Percentiles rank a stretch among this genome's conserved stretches.
Evolutionary conservation across 2,888 invertebrate species (phyloP).

Genomic region (Teleiodes luculella): DNA sequence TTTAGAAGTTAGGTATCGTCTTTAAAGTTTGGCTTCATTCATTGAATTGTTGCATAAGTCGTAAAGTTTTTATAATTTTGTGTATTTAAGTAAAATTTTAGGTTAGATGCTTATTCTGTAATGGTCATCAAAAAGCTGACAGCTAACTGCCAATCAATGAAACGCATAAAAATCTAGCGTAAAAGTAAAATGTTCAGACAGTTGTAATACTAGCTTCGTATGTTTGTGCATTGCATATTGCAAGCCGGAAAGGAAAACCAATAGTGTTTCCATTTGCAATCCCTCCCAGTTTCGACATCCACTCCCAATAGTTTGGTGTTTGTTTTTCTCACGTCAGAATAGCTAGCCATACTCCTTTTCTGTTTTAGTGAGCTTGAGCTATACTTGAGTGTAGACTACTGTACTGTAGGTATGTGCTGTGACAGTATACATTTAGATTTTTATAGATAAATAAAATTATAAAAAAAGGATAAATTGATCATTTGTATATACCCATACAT

Average conservation of each 20-base stretch:
- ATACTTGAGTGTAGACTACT: background rate
- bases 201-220: background rate
- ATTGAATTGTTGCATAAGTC: no score
- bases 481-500: no score
- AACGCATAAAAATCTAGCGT: background rate
- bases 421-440: no score
- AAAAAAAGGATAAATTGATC: no score
- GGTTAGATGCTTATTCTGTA: no score
- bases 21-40: no score
- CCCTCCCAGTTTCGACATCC: slow-evolving; percentile 15
- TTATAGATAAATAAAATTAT: background rate
- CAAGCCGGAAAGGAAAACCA: slow-evolving; percentile 14
- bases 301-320: slow-evolving; percentile 16
- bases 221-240: slow-evolving; percentile 4
- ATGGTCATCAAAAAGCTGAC: no score
- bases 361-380: slow-evolving; percentile 9
- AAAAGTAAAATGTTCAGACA: slow-evolving; percentile 6
- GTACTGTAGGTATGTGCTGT: no score
- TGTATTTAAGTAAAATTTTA: no score
- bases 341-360: slow-evolving; percentile 17
- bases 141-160: background rate
- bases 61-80: no score
- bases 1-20: no score
- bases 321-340: slow-evolving; percentile 26
- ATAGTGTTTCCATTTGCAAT: slow-evolving; percentile 20